Percentiles rank a stretch among this genome's conserved stretches.
phyloP scores from a whole-genome alignment of 2,797 vertebrate genomes.

The Microctenopoma steveboyesi region DNA sequence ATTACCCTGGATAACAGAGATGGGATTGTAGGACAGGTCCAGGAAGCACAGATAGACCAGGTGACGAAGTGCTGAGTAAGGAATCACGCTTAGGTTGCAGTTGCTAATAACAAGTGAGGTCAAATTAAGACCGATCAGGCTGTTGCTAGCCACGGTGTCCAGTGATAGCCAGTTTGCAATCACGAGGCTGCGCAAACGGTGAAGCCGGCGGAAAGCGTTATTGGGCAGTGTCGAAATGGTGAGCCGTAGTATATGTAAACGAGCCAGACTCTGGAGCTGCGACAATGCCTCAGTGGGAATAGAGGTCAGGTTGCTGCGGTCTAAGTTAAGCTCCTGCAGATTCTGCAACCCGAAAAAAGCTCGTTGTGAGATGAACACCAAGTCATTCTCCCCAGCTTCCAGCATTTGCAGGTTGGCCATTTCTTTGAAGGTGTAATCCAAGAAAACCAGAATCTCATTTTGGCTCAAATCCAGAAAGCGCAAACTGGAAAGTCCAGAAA shows the following conservation, averaged over 20 bases:
- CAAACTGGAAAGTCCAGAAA: constrained; percentile 85
- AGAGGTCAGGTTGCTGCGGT: constrained; percentile 89
- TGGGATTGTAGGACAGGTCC: constrained; percentile 93
- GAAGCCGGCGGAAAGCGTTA: constrained; percentile 84
- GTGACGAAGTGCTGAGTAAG: constrained; percentile 85
- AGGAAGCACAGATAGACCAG: constrained; percentile 86
- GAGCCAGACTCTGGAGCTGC: constrained; percentile 83
- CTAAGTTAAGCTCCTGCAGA: constrained; percentile 86
- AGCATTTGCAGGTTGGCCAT: constrained; percentile 84
- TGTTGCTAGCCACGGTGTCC: constrained; percentile 83
- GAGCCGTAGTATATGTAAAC: constrained; percentile 84
- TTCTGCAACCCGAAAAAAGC: constrained; percentile 87
- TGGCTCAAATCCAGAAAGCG: constrained; percentile 87
- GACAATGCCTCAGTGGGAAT: constrained; percentile 88
- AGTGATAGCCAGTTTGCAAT: constrained; percentile 87
- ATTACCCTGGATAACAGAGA: constrained; percentile 82
- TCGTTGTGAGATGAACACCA: constrained; percentile 89
- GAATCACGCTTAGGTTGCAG: constrained; percentile 87
- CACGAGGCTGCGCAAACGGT: constrained; percentile 82
- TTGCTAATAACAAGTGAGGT: constrained; percentile 87
- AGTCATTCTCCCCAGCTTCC: constrained; percentile 88
- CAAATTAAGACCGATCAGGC: constrained; percentile 88
- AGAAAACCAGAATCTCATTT: constrained; percentile 91
- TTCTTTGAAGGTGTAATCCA: constrained; percentile 89
- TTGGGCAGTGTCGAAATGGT: constrained; percentile 83